Evolutionary conservation across 1,140 invertebrate species (phyloP).

Genomic region (Dinothrombium tinctorium): DNA sequence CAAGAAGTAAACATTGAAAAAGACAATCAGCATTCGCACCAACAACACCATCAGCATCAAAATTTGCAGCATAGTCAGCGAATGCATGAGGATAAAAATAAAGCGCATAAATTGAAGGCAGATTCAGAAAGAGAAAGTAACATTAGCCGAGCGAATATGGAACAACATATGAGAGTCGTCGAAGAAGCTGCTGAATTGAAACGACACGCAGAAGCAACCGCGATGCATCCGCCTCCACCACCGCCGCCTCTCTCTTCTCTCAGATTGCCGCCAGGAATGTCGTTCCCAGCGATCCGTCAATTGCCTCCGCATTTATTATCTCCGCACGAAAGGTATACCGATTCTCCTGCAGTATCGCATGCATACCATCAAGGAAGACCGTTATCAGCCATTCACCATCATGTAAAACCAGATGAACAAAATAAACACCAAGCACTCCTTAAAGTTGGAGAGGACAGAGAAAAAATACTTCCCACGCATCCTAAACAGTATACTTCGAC

Average conservation of each 20-base stretch:
- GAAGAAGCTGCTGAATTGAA: no score
- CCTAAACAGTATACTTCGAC: background rate
- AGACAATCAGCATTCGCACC: conserved; percentile 1
- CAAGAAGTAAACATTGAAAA: background rate
- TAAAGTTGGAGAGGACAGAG: no score
- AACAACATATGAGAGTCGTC: no score
- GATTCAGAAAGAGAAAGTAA: background rate
- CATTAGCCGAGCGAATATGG: no score
- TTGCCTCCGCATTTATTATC: conserved; percentile 13
- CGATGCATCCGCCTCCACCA: conserved; percentile 9
- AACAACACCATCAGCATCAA: conserved; percentile 13
- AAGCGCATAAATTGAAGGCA: no score
- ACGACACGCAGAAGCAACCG: conserved; percentile 1
- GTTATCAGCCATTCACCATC: no score
- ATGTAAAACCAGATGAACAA: no score
- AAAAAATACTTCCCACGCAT: no score
- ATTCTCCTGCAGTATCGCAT: conserved; percentile 43
- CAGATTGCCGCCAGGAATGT: background rate
- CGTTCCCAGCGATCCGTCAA: conserved; percentile 12
- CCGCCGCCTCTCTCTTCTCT: conserved; percentile 1
- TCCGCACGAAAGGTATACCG: conserved; percentile 43
- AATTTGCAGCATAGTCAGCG: conserved; percentile 6
- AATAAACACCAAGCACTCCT: no score
- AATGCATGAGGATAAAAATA: conserved; percentile 5
- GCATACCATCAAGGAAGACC: no score